Evolutionary conservation across 2,888 invertebrate species (phyloP), one percentile per base, ranked within the genome.

Genomic region (Druceiella hillmani): DNA sequence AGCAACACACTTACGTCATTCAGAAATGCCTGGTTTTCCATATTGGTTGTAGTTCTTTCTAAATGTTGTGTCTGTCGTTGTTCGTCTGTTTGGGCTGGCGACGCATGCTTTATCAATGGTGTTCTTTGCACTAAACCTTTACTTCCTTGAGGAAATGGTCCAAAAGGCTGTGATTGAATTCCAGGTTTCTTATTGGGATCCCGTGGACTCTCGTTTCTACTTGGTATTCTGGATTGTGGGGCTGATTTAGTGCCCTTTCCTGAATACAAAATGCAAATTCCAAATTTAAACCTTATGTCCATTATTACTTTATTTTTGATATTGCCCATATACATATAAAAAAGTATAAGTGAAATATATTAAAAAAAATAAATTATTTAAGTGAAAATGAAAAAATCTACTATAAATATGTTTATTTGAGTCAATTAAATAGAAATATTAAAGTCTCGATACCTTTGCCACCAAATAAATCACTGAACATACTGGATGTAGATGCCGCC

Each of bases 401-500:
- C n/a, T n/a, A n/a, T n/a, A n/a, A n/a, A n/a, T n/a, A n/a, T n/a
- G n/a, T n/a, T n/a, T n/a, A n/a, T n/a, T n/a, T n/a, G n/a, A n/a
- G n/a, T n/a, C n/a, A n/a, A n/a, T n/a, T n/a, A n/a, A n/a, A n/a
- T n/a, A n/a, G n/a, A n/a, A n/a, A n/a, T n/a, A n/a, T n/a, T n/a
- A n/a, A n/a, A n/a, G n/a, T n/a, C n/a, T n/a, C n/a, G n/a, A n/a
- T 52, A 76, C 77, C 81, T 61, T 79, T 81, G 24, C 71, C 74
- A 59, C 94, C 91, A 61, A 97, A 94, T 52, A 97, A 78, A 60
- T 92, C 95, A 37, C 91, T 91, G 58, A 97, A 89, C 81, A 95
- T 93, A 60, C 83, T 92, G 10, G 89, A 83, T 1, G 93, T 94
- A 47, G 94, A 91, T 1, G 91, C 87, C 12, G 95, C 93, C 32